Base-by-base conservation (phyloP, 2,888 invertebrate species). In the Drosophila anomelani region DNA sequence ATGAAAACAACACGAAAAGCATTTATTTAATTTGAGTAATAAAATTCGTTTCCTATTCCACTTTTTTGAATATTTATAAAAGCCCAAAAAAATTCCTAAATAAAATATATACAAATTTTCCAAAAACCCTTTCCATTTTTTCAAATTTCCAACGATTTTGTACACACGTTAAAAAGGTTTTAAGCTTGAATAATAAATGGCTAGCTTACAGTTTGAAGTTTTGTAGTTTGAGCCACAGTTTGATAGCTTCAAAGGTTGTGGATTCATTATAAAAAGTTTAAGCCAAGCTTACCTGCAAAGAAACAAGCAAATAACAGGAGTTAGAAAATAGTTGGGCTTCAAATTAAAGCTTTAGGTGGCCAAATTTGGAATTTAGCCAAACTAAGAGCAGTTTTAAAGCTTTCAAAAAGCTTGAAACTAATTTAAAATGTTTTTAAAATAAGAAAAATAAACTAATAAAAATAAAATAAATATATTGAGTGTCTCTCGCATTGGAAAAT, bases 221-320 rank as follows among this genome's bases (percentile, higher is more conserved):
- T 8, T 13, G 2, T 3, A 29, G 20, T 12, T 7, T 32, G 1
- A 41, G 34, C 34, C 26, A 29, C 38, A 62, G 61, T 67, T 68
- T 49, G 12, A 51, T 20, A 4, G 12, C 6, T 8, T 9, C 17
- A 66, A 64, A 64, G 29, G 32, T 64, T 43, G 39, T 49, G 55
- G 15, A 39, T 56, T 8, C 56, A 41, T 39, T 20, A 20, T 10
- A 4, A n/a, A 64, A 62, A 64, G 63, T 47, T 49, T 13, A 15
- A 12, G 4, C 5, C n/a, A 80, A 75, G 83, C 85, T 81, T 82
- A 81, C 81, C 81, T 81, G 85, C 4, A 85, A 81, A 39, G 15
- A 74, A 55, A 29, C 55, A 54, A 12, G n/a, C 1, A 1, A 47
- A 26, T 3, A 62, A 62, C 41, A 61, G 23, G 54, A 43, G 26